phyloP scores from a whole-genome alignment of 2,797 vertebrate genomes.

The Esox lucius region DNA sequence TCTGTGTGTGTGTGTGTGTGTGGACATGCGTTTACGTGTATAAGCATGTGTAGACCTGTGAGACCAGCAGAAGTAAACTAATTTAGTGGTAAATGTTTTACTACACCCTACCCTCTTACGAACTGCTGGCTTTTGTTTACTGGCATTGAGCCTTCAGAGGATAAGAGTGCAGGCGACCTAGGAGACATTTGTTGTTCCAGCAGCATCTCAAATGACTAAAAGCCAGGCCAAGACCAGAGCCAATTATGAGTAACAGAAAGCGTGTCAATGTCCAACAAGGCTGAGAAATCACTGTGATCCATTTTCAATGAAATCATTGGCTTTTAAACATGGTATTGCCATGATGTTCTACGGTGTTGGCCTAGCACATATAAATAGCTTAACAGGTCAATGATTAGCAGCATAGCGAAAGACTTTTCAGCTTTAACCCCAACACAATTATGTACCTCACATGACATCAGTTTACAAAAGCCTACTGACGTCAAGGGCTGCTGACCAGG shows the following conservation, averaged over 20 bases:
- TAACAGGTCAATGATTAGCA: conserved; percentile 46
- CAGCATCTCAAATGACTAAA: conserved; percentile 7
- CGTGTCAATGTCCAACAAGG: background rate
- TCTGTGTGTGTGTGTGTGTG: background rate
- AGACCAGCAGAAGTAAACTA: background rate
- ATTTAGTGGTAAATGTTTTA: background rate
- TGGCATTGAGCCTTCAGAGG: background rate
- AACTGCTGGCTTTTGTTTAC: background rate
- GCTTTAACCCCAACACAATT: conserved; percentile 1
- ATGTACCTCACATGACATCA: background rate
- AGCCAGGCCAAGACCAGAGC: background rate
- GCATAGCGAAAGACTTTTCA: background rate
- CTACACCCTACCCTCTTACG: background rate
- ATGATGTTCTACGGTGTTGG: background rate
- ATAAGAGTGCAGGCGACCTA: background rate
- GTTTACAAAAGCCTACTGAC: conserved; percentile 24
- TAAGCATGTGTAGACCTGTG: background rate
- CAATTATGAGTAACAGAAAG: background rate
- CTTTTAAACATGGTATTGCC: background rate
- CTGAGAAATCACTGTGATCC: background rate
- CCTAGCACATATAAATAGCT: background rate
- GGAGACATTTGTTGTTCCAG: conserved; percentile 5
- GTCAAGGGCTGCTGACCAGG: conserved; percentile 1
- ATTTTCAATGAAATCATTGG: background rate
- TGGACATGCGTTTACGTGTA: no score